Evolutionary conservation across 2,113 vertebrate species (phyloP), one percentile per base, ranked within the genome.

Genomic region (Dipodomys stephensi): DNA sequence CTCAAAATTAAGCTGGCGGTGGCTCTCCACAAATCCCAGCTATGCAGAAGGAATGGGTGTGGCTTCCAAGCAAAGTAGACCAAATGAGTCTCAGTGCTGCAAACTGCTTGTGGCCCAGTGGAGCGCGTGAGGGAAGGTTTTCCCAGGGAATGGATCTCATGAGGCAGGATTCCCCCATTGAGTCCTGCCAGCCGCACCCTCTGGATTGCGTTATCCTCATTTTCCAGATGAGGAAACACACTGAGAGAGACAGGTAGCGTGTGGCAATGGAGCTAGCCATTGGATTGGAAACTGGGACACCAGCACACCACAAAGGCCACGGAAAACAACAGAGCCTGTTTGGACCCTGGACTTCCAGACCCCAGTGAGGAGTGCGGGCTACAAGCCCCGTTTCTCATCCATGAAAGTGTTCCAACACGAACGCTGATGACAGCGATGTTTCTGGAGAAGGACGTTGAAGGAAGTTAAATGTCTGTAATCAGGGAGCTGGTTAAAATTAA

Each of bases 141-240:
- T 10, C 30, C 2, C 16, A 23, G 73, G n/a, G 28, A 39, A 39
- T 39, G 35, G 35, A 39, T 39, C 35, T 39, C 35, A 4, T 3
- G 35, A 39, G 35, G 32, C 9, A 19, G 60, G 8, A 27, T 68
- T 64, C 89, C 39, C 92, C 84, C 60, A 9, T 39, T 88, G 28
- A n/a, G 49, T 82, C 46, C 72, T 68, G 67, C 4, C 32, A 86
- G 91, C 30, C 69, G 32, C 2, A 27, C 72, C 72, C 11, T 84
- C 64, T 73, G 67, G 57, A 25, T 68, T 19, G 8, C 7, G n/a
- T 91, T 68, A 32, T 77, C 53, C 62, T 92, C 80, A 68, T 44
- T 91, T 94, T 96, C 84, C 72, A 81, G 89, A 23, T 83, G 87
- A 93, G 87, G n/a, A 83, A 71, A 57, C 30, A 86, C 39, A 39